phyloP scores from a whole-genome alignment of 64 coral and sea anemone species.

The Montipora sp. region DNA sequence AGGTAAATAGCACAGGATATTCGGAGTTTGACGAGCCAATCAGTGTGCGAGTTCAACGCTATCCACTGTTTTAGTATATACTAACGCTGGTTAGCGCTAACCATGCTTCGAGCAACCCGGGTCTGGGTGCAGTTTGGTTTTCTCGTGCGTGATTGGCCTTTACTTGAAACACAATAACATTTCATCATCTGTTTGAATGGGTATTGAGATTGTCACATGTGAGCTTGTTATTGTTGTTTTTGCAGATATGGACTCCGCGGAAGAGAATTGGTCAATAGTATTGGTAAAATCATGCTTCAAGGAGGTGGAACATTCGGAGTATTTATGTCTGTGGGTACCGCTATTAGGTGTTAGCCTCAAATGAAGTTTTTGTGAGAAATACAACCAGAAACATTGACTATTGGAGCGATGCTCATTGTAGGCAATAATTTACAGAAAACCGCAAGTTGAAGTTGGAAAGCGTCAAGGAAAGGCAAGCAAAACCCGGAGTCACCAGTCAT shows the following conservation, averaged over 20 bases:
- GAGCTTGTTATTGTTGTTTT: neutral
- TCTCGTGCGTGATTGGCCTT: no score
- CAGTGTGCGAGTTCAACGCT: no score
- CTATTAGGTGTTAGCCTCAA: constrained; percentile 83
- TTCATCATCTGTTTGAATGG: no score
- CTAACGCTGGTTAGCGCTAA: no score
- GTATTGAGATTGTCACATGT: neutral
- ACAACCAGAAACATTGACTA: neutral
- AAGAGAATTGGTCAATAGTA: constrained; percentile 85
- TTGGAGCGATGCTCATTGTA: neutral
- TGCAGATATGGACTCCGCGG: constrained; percentile 90
- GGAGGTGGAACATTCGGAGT: constrained; percentile 98
- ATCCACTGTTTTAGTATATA: no score
- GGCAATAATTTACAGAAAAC: neutral
- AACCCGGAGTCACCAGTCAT: neutral
- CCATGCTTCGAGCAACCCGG: no score
- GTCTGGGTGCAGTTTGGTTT: no score
- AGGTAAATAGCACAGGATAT: no score
- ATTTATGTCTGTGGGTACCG: constrained; percentile 98
- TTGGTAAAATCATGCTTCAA: constrained; percentile 98
- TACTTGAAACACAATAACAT: no score
- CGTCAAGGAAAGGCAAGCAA: neutral
- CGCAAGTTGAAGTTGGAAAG: neutral
- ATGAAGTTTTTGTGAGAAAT: neutral
- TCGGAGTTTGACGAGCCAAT: no score